These are phyloP conservation scores for Myrmecobius fasciatus DNA, from an alignment of 2,113 vertebrate genomes.

Conservation along the genomic window DNA sequence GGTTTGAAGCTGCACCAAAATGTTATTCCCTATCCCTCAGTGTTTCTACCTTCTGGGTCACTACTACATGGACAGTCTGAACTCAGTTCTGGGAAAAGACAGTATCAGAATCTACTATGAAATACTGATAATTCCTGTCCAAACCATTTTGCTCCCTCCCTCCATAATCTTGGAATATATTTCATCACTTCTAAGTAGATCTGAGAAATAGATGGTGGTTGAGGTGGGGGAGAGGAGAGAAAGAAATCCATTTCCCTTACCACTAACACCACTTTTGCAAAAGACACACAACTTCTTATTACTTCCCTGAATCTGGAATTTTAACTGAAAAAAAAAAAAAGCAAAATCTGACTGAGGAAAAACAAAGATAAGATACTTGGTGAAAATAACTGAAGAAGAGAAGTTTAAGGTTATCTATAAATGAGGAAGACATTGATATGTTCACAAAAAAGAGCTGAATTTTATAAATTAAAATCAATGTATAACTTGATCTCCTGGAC, in stretches of 20 bases:
- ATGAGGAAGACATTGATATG: neutral
- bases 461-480: neutral
- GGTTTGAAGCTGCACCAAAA: neutral
- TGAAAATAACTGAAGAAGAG: slow-evolving; percentile 1
- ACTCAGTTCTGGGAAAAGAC: neutral
- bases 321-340: slow-evolving; percentile 4
- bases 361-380: slow-evolving; percentile 9
- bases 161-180: neutral
- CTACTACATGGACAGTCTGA: neutral
- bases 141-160: neutral
- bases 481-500: neutral
- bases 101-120: neutral
- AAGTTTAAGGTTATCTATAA: neutral
- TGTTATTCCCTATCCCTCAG: neutral
- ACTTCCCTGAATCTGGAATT: neutral
- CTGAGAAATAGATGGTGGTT: neutral
- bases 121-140: neutral
- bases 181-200: neutral
- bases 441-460: neutral
- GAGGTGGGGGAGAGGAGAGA: neutral
- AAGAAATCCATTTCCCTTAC: neutral
- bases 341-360: slow-evolving; percentile 6
- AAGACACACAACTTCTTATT: neutral
- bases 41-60: neutral
- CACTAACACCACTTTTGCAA: neutral